phyloP scores from a whole-genome alignment of 2,888 invertebrate genomes.

The Andrena camellia region DNA sequence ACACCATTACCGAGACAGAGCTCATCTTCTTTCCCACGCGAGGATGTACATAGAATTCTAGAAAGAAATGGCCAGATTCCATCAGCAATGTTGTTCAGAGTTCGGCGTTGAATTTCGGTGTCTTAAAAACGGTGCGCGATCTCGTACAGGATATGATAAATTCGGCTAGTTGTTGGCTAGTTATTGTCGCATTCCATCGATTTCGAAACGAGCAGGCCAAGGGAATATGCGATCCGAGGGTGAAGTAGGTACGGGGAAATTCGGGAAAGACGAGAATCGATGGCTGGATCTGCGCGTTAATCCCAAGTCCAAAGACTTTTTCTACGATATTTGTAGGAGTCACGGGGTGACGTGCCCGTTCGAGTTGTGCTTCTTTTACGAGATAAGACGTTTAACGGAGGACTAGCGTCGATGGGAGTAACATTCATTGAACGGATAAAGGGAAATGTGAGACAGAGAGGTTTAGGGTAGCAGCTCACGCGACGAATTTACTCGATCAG shows the following conservation, averaged over 20 bases:
- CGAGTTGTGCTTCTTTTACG: slow-evolving; percentile 30
- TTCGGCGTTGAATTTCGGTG: no score
- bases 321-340: slow-evolving; percentile 36
- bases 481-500: slow-evolving; percentile 58
- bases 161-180: neutral
- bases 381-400: slow-evolving; percentile 10
- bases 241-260: neutral
- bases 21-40: neutral
- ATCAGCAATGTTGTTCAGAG: neutral
- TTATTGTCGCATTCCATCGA: neutral
- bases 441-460: slow-evolving; percentile 26
- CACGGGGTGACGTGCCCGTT: slow-evolving; percentile 24
- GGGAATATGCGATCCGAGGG: slow-evolving; percentile 6
- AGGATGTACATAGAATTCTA: neutral
- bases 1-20: neutral
- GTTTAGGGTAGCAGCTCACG: slow-evolving; percentile 54
- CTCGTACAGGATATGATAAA: neutral
- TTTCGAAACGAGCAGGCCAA: neutral
- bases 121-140: neutral
- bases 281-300: slow-evolving; percentile 60
- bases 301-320: slow-evolving; percentile 61
- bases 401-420: slow-evolving; percentile 22
- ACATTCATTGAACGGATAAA: slow-evolving; percentile 18
- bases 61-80: neutral
- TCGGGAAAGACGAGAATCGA: slow-evolving; percentile 1